Base-by-base conservation (phyloP, 2,113 vertebrate species). In the Pseudonaja textilis region DNA sequence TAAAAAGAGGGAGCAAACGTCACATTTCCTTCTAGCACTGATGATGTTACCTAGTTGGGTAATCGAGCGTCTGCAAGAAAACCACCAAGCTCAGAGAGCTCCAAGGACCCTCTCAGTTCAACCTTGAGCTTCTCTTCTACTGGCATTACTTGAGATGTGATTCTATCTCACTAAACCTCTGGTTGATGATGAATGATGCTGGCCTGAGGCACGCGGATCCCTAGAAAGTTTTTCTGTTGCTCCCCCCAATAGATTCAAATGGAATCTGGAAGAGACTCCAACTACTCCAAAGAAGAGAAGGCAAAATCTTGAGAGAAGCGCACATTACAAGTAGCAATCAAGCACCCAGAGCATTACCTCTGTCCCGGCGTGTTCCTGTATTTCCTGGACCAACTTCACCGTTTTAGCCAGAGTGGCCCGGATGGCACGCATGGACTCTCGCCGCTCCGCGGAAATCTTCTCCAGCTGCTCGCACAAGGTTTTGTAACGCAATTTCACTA, bases 401-500 rank as follows among this genome's bases (percentile, higher is more conserved):
- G 98, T 98, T 57, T 96, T 96, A 91, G 95, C 95, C 5, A 99
- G 94, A 91, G 97, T 96, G 93, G 94, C 94, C 74, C 93, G 97
- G 95, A 99, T 99, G 23, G 93, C 93, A 12, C 96, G 96, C 97
- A 99, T 98, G 26, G 97, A 98, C 42, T 98, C 97, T 85, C 97
- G 98, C 95, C 98, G 98, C 56, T 98, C 98, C 0, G 1, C 25
- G 26, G 96, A 95, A 34, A 99, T 95, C 39, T 97, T 95, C 81
- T 98, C 97, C 96, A 99, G 94, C 94, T 97, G 97, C 0, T 86
- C 39, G n/a, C 97, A 98, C 93, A 99, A 96, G 0, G 81, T 94
- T 12, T 97, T 96, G 89, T 99, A 98, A 18, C 97, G 98, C 56
- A 97, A 97, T 94, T 99, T 99, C 94, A 99, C 94, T 20, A 91